Evolutionary conservation across 2,888 invertebrate genomes (phyloP), one percentile per base, ranked within the genome.

Genomic region (Lochmaea crataegi): DNA sequence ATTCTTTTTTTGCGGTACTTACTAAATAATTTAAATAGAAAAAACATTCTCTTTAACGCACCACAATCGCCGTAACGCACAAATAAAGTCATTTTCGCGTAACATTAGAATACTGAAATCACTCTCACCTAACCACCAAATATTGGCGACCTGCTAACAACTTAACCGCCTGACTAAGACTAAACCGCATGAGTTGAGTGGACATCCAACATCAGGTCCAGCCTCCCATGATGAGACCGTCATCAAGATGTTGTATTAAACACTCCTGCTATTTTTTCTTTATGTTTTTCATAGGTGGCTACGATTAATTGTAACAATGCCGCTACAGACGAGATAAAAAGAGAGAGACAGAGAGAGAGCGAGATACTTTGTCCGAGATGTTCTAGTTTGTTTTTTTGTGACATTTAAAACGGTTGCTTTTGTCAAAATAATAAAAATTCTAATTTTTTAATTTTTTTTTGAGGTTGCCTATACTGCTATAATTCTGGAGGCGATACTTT

Each of bases 201-300:
- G 77, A 77, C 76, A 73, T 68, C 73, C 48, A 61, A 70, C 64
- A 64, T 64, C 64, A 70, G 69, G 74, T 70, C 77, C 77, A 76
- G 75, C 76, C 74, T 75, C 75, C 71, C 75, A 73, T 73, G 76
- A 74, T 75, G 69, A 63, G 71, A 74, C 76, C 77, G 76, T 76
- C 77, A 76, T 75, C 75, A 67, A 71, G 71, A 72, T 71, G 70
- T 69, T 72, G 73, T 65, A 58, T 64, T 75, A 76, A 76, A 76
- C 76, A 73, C 76, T 76, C 76, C 76, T 75, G 76, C 76, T 66
- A 70, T 69, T 72, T 69, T 63, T 74, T 76, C 72, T 76, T 74
- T 68, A 75, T 76, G 73, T 73, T 75, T 74, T 72, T 68, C 73
- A 75, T 72, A 72, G 76, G 74, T 73, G 64, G 73, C 56, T 69